Percentiles rank a stretch among this genome's conserved stretches.
phyloP scores from a whole-genome alignment of 2,888 invertebrate species.

The Amiota mariae region DNA sequence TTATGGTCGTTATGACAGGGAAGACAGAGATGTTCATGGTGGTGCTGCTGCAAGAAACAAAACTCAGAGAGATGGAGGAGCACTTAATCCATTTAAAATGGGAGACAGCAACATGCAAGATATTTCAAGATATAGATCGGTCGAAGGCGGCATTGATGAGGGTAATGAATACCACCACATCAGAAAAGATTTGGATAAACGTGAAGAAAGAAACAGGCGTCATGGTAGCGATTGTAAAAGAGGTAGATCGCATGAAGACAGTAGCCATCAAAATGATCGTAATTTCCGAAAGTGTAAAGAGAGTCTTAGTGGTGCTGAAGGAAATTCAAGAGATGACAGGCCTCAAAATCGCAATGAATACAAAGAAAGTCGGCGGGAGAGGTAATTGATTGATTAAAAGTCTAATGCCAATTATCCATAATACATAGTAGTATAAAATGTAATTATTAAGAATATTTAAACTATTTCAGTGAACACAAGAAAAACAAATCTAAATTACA shows the following conservation, averaged over 20 bases:
- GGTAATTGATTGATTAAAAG: neutral
- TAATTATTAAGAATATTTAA: conserved; percentile 8
- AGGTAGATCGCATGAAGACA: neutral
- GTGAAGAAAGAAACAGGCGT: neutral
- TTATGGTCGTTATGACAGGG: too few relatives aligned
- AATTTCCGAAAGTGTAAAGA: conserved; percentile 23
- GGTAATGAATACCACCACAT: too few relatives aligned
- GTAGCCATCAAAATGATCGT: neutral
- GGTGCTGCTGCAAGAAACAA: too few relatives aligned
- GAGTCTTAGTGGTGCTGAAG: neutral
- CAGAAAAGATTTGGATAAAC: neutral
- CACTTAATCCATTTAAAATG: too few relatives aligned
- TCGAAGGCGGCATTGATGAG: too few relatives aligned
- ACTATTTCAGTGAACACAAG: conserved; percentile 11
- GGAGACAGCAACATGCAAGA: too few relatives aligned
- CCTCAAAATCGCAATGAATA: neutral
- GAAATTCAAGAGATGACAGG: neutral
- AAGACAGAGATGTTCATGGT: too few relatives aligned
- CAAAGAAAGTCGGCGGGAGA: neutral
- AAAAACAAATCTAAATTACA: too few relatives aligned
- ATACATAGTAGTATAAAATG: conserved; percentile 11
- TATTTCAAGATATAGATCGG: too few relatives aligned
- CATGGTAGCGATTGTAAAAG: neutral
- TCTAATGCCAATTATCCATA: neutral
- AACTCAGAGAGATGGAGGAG: too few relatives aligned